A percentile compares a stretch with the other conserved stretches of the same genome.
Conservation (phyloP, 2,113 vertebrate genomes). For the Heterotilapia buettikoferi region DNA sequence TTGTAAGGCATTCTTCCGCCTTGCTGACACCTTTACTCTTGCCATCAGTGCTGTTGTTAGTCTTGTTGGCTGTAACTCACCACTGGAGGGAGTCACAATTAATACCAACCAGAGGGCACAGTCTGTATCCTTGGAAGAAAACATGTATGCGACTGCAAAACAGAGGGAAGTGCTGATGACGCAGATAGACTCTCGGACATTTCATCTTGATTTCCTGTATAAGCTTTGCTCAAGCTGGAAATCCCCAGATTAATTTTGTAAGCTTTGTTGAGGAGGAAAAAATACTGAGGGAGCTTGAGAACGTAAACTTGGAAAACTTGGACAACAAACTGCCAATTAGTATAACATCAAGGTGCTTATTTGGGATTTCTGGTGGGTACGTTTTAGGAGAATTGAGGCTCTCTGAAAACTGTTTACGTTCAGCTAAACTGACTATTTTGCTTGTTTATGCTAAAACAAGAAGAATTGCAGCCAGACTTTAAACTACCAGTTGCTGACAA, state of each 20-base stretch:
- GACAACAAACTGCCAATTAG: neutral
- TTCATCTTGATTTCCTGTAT: neutral
- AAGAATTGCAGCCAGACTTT: neutral
- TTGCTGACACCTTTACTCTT: neutral
- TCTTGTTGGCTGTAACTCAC: neutral
- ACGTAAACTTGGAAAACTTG: neutral
- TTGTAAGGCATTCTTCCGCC: neutral
- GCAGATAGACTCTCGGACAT: accelerated
- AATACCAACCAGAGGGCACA: neutral
- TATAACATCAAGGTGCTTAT: neutral
- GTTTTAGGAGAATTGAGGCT: neutral
- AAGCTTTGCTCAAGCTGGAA: neutral
- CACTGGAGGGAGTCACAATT: neutral
- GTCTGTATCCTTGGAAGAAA: neutral
- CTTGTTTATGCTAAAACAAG: neutral
- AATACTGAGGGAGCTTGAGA: neutral
- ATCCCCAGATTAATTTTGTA: neutral
- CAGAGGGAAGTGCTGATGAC: neutral
- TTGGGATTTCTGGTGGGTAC: neutral
- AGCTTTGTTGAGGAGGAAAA: neutral
- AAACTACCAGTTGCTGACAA: neutral
- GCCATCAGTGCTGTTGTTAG: neutral
- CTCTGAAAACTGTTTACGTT: neutral
- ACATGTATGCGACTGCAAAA: neutral
- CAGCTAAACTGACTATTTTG: neutral